Evolutionary conservation across 2,797 vertebrate species (phyloP), one percentile per base, ranked within the genome.

Genomic region (Prionace glauca): DNA sequence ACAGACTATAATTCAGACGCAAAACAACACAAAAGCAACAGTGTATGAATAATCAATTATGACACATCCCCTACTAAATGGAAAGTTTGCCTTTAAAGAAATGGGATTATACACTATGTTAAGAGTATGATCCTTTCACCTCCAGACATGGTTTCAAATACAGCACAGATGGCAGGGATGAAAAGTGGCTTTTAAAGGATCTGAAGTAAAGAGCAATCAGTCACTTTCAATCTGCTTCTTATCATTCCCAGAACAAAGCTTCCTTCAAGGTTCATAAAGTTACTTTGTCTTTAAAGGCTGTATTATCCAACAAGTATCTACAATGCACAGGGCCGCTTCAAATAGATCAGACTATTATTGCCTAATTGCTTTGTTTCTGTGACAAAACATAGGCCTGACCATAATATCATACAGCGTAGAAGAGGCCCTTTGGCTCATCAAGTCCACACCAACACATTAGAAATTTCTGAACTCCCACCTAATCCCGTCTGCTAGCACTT

Each of bases 31-130:
- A 77, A 74, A 18, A 32, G 71, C 71, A 95, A 95, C 72, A 95
- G 93, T 29, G 45, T 14, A 56, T 95, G 71, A 41, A 95, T 77
- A 95, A 95, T 95, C 71, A 56, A 77, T n/a, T 77, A 60, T 72
- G 93, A 74, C 71, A 95, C 9, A 60, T 32, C 5, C 16, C 69
- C 29, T 32, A 45, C 71, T 95, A 77, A 95, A 77, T 95, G 14
- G 41, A 93, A 94, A 36, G 29, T 32, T 1, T 77, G 72, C 71
- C 71, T 74, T 95, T 26, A 77, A 95, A 95, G 93, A 50, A 95
- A 95, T 32, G 32, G 93, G 71, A 95, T 95, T 74, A 95, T 16
- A 74, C 14, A 56, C 88, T 60, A n/a, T 26, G 26, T 29, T 95
- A 45, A n/a, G 45, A 77, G 93, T 41, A 77, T 5, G 32, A 95